These are phyloP conservation scores for Acyrthosiphon pisum DNA, from an alignment of 1,140 invertebrate genomes.

Conservation along the genomic window DNA sequence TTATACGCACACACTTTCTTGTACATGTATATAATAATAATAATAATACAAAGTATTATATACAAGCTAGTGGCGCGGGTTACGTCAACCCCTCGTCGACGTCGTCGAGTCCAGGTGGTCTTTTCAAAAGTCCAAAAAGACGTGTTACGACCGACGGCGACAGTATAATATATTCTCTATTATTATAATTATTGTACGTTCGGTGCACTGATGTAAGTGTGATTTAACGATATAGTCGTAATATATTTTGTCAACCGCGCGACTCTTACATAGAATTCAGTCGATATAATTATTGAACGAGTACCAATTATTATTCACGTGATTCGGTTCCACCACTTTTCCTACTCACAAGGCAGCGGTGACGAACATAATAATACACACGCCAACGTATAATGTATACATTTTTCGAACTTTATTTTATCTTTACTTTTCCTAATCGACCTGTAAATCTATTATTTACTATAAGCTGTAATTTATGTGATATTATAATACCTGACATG, in stretches of 20 bases:
- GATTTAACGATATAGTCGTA: not conserved
- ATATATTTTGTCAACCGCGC: not conserved
- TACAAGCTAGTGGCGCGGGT: not conserved
- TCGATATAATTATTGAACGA: not conserved
- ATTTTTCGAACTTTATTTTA: not conserved
- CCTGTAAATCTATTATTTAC: not conserved
- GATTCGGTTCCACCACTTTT: not conserved
- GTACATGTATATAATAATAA: not conserved
- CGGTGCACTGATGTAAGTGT: not conserved
- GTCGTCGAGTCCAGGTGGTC: not conserved
- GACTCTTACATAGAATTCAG: not conserved
- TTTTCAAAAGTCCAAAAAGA: constrained; percentile 22
- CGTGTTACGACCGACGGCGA: not conserved
- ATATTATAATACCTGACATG: not conserved
- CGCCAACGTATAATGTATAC: not conserved
- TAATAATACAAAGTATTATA: not conserved
- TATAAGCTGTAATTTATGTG: not conserved
- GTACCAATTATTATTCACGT: not conserved
- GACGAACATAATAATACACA: not conserved
- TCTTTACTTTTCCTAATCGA: too few relatives aligned
- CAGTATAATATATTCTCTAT: not conserved
- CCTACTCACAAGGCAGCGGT: too few relatives aligned
- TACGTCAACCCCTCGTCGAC: not conserved
- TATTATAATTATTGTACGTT: not conserved
- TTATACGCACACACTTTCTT: not conserved